Percentiles rank a stretch among this genome's conserved stretches.
Conservation (phyloP, 64 coral and sea anemone genomes). For the Stichodactyla mertensii region DNA sequence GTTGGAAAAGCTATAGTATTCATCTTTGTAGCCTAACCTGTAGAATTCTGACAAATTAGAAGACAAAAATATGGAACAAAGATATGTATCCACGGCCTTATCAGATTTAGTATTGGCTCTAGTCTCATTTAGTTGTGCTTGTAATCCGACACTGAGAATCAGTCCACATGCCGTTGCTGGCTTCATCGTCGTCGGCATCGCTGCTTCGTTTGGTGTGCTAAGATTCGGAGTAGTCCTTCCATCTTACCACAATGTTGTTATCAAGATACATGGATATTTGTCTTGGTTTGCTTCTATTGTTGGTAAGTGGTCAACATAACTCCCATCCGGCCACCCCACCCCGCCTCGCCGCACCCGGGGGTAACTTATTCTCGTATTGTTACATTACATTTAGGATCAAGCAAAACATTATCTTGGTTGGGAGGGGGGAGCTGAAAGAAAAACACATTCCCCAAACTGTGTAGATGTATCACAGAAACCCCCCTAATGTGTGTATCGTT, state of each 20-base stretch:
- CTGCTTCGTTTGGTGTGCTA: conserved; percentile 65
- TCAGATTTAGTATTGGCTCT: conserved; percentile 72
- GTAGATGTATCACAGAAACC: too few relatives aligned
- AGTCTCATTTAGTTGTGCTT: conserved; percentile 42
- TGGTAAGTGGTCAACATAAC: conserved; percentile 41
- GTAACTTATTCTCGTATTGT: too few relatives aligned
- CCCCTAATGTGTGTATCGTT: too few relatives aligned
- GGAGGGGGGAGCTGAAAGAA: too few relatives aligned
- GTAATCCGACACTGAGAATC: conserved; percentile 5
- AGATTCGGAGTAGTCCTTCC: conserved; percentile 63
- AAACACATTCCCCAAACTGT: too few relatives aligned
- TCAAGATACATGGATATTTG: conserved; percentile 48
- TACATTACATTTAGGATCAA: too few relatives aligned
- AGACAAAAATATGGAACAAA: neutral
- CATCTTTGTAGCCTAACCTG: neutral
- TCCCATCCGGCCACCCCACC: too few relatives aligned
- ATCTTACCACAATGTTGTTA: conserved; percentile 33
- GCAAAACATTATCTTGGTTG: too few relatives aligned
- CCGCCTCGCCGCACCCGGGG: too few relatives aligned
- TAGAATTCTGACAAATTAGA: neutral
- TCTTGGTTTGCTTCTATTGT: conserved; percentile 67
- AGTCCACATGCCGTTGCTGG: conserved; percentile 45
- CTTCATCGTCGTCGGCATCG: conserved; percentile 51
- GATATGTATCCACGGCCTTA: conserved; percentile 48
- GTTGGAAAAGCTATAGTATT: neutral